Evolutionary conservation across 2,888 invertebrate species (phyloP), one percentile per base, ranked within the genome.

Genomic region (Lasioglossum figueresi): DNA sequence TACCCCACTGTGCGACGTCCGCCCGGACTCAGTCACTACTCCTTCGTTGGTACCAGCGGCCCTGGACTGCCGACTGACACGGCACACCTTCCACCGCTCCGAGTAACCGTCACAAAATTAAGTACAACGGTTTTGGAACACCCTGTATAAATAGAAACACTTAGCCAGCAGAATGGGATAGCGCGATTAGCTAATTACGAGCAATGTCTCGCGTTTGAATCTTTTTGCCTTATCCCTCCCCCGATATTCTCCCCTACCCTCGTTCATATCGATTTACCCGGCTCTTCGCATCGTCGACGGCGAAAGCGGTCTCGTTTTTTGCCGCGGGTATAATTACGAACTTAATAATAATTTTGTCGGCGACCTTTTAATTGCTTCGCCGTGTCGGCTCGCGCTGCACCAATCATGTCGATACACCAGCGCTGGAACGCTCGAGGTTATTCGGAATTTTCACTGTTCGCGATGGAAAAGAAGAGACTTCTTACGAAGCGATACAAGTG

Each of bases 111-210:
- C n/a, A n/a, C n/a, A n/a, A n/a, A 40, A 40, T 40, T 1, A 40
- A 40, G 19, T 5, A 8, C 0, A 23, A 52, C 2, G 8, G 2
- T 8, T 23, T 8, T 52, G 8, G 23, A 2, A 52, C 48, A 23
- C 48, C 8, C 23, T 23, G 48, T 52, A 84, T 63, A 80, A 82
- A 87, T 80, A 85, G 86, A 37, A 70, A 78, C 63, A 70, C 70
- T 79, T 84, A 77, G 77, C 77, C 31, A 72, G 80, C 66, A 66
- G 10, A 76, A 76, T 76, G 68, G 70, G 59, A 73, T 70, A 73
- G 80, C 66, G 34, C 66, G 80, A 85, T 86, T 76, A 76, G 68
- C 70, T 76, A 70, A 80, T 82, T 52, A 77, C 8, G 16, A 56
- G 34, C 75, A 45, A 68, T 34, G 59, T 79, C 43, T 80, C 72